phyloP scores from a whole-genome alignment of 2,888 invertebrate genomes.

The Ashinkailepas kermadecensis region DNA sequence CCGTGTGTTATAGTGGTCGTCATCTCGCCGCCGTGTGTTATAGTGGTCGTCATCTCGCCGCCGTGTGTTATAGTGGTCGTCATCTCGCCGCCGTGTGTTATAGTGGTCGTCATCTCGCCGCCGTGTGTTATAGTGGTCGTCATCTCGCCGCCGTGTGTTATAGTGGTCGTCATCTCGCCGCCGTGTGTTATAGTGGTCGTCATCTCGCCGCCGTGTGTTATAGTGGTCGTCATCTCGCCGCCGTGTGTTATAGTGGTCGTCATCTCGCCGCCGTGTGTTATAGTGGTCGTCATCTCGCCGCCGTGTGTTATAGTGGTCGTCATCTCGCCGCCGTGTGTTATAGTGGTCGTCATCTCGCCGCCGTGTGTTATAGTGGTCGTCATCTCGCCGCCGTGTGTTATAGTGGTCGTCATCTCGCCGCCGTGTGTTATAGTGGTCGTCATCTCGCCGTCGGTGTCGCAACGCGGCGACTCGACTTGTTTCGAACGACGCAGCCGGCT shows the following conservation, averaged over 20 bases:
- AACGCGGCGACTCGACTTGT: not conserved
- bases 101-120: not conserved
- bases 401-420: not conserved
- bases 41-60: not conserved
- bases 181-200: not conserved
- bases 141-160: not conserved
- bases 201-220: not conserved
- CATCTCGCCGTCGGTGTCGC: slow-evolving; percentile 8
- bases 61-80: not conserved
- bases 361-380: not conserved
- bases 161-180: not conserved
- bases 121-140: not conserved
- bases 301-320: not conserved
- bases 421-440: not conserved
- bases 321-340: not conserved
- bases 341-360: not conserved
- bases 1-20: not conserved
- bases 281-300: not conserved
- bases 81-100: not conserved
- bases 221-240: not conserved
- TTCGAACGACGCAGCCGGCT: not conserved
- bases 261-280: not conserved
- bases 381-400: not conserved
- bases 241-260: not conserved
- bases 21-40: not conserved